These are phyloP conservation scores for Loripinus fragilis DNA, from an alignment of 2,888 invertebrate genomes.

Conservation along the genomic window DNA sequence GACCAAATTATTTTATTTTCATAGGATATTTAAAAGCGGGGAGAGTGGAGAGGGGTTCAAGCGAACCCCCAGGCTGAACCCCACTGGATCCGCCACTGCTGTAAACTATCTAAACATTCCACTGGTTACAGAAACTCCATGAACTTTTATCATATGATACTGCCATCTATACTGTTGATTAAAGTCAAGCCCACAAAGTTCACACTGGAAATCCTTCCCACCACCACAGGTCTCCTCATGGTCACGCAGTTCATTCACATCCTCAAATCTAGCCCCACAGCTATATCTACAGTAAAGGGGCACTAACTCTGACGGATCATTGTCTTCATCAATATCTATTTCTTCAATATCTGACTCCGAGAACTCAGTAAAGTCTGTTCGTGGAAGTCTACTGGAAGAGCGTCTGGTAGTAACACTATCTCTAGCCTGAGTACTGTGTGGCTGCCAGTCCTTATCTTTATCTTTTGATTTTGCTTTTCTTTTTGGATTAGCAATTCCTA, in stretches of 20 bases:
- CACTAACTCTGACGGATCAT: conserved; percentile 17
- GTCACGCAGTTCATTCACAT: conserved; percentile 20
- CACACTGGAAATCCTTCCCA: conserved; percentile 35
- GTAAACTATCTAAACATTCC: conserved; percentile 15
- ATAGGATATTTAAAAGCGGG: no score
- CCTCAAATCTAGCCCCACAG: conserved; percentile 33
- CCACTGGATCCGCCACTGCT: no score
- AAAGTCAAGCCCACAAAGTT: conserved; percentile 56
- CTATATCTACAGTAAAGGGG: conserved; percentile 35
- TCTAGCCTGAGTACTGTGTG: neutral
- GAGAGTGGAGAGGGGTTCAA: no score
- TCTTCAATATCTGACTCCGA: conserved; percentile 43
- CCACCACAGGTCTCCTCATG: conserved; percentile 31
- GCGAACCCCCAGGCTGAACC: no score
- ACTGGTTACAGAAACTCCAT: conserved; percentile 31
- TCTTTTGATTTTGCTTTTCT: conserved; percentile 21
- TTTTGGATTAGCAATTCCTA: conserved; percentile 16
- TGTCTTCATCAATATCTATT: conserved; percentile 16
- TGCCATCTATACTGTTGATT: conserved; percentile 57
- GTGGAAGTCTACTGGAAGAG: conserved; percentile 37
- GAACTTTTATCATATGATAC: conserved; percentile 60
- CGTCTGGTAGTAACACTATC: conserved; percentile 25
- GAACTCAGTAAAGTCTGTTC: conserved; percentile 53
- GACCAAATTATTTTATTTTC: no score
- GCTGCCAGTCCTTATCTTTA: conserved; percentile 33